Evolutionary conservation across 2,797 vertebrate species (phyloP).

Genomic region (Sebastes alutus): DNA sequence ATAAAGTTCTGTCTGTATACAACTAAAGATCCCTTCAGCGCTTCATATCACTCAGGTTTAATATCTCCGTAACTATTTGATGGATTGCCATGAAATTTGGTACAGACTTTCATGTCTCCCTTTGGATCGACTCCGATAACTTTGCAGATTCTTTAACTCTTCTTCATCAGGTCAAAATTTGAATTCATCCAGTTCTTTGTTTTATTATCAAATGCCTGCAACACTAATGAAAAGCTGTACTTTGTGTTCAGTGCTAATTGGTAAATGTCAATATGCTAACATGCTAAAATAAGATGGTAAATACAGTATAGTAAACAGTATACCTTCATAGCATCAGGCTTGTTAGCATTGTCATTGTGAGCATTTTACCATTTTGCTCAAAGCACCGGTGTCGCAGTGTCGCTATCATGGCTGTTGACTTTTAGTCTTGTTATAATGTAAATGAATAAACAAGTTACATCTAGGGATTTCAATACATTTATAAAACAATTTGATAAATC

Average conservation of each 20-base stretch:
- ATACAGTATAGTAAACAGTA: neutral
- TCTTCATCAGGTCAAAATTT: neutral
- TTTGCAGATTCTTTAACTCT: neutral
- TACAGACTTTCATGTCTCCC: neutral
- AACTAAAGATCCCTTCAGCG: neutral
- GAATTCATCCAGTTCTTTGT: neutral
- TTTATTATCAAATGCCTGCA: neutral
- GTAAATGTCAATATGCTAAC: neutral
- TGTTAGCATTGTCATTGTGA: no score
- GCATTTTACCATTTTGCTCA: no score
- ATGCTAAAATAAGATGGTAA: neutral
- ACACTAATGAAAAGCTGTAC: neutral
- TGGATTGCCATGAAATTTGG: neutral
- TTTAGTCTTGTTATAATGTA: no score
- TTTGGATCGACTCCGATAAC: fast-evolving
- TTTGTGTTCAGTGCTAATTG: neutral
- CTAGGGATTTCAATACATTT: no score
- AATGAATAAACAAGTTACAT: no score
- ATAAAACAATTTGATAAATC: neutral
- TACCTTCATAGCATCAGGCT: neutral
- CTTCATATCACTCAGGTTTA: neutral
- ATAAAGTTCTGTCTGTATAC: neutral
- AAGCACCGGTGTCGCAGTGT: no score
- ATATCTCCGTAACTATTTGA: neutral
- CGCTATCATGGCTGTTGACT: no score